Evolutionary conservation across 2,888 invertebrate species (phyloP).

Genomic region (Lydus trimaculatus): DNA sequence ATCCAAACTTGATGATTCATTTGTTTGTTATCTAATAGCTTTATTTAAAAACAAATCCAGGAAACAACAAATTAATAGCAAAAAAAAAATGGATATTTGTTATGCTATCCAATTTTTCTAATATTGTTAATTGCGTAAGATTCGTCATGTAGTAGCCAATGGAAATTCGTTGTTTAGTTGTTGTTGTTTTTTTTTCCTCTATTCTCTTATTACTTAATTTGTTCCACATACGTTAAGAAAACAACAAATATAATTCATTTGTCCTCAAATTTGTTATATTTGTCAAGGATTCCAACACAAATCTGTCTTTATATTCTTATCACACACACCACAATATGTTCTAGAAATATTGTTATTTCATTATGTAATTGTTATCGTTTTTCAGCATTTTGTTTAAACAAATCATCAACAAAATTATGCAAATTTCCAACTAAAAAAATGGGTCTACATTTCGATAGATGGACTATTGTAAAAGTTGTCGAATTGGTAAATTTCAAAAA

Average conservation of each 20-base stretch:
- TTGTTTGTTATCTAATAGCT: neutral
- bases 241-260: neutral
- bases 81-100: neutral
- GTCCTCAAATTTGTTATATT: neutral
- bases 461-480: conserved; percentile 56
- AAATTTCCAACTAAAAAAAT: conserved; percentile 20
- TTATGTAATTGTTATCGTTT: too few relatives aligned
- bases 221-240: neutral
- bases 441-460: conserved; percentile 54
- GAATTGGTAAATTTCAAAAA: conserved; percentile 55
- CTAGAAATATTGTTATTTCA: neutral
- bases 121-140: conserved; percentile 1
- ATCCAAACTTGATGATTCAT: neutral
- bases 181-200: neutral
- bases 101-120: neutral
- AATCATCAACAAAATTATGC: conserved; percentile 9
- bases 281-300: neutral
- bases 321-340: too few relatives aligned
- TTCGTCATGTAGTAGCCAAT: neutral
- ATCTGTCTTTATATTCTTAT: neutral
- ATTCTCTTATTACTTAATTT: neutral
- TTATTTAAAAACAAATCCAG: neutral
- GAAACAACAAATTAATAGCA: neutral
- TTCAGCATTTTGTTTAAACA: conserved; percentile 8
- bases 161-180: neutral